Evolutionary conservation across 2,797 vertebrate genomes (phyloP).

Genomic region (Melanogrammus aeglefinus): DNA sequence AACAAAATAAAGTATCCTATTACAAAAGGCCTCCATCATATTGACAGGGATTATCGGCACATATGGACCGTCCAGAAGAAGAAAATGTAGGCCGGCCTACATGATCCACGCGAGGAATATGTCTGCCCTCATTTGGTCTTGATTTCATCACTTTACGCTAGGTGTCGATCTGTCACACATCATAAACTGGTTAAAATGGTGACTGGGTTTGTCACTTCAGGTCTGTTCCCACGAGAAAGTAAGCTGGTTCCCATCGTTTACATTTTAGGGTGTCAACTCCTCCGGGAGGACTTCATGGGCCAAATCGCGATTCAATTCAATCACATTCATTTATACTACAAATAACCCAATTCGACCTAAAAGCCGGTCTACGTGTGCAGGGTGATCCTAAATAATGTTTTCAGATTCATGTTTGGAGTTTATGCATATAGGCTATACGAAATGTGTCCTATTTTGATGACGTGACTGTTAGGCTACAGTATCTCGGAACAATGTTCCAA

Average conservation of each 20-base stretch:
- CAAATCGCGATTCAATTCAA: neutral
- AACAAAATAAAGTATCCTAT: neutral
- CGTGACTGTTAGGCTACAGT: too few species aligned
- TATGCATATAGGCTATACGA: neutral
- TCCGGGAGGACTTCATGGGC: neutral
- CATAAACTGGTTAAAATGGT: conserved; percentile 48
- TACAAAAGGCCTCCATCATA: neutral
- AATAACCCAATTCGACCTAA: neutral
- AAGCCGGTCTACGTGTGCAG: neutral
- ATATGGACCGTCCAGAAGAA: neutral
- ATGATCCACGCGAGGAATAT: neutral
- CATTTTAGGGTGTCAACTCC: conserved; percentile 30
- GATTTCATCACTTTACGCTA: conserved; percentile 31
- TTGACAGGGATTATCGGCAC: neutral
- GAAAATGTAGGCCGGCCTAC: neutral
- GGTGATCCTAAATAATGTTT: neutral
- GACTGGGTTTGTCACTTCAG: conserved; percentile 58
- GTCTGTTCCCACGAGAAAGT: conserved; percentile 59
- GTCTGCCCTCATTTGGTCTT: conserved; percentile 28
- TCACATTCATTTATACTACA: neutral
- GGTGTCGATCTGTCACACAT: conserved; percentile 55
- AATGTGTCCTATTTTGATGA: neutral
- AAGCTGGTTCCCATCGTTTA: conserved; percentile 56
- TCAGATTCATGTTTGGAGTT: neutral
- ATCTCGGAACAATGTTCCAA: too few species aligned